Percentiles rank a stretch among this genome's conserved stretches.
Evolutionary conservation across 30 jellyfish, hydroid and myxozoan genomes (phyloP).

Genomic region (Aurelia aurita): DNA sequence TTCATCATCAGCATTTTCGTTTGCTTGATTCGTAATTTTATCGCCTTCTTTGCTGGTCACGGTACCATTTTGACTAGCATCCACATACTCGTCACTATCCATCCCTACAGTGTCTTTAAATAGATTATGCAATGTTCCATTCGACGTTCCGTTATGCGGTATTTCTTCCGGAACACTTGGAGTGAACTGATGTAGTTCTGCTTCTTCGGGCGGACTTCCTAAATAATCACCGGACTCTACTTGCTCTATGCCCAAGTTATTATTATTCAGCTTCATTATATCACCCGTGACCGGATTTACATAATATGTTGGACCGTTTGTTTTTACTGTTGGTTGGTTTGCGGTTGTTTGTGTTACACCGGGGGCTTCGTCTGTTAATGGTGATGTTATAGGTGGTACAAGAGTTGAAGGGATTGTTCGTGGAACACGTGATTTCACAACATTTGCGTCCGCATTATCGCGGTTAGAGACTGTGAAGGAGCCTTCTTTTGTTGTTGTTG

Average conservation of each 20-base stretch:
- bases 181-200: conserved; percentile 31
- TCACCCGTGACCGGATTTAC: conserved; percentile 51
- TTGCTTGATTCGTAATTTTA: background rate
- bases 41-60: background rate
- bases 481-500: conserved; percentile 2
- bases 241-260: conserved; percentile 25
- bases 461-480: background rate
- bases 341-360: background rate
- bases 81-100: conserved; percentile 12
- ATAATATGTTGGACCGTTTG: background rate
- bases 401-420: conserved; percentile 51
- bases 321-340: background rate
- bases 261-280: conserved; percentile 53
- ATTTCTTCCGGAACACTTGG: conserved; percentile 46
- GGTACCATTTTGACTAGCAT: background rate
- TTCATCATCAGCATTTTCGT: background rate
- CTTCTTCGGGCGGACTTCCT: conserved; percentile 45
- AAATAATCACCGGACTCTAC: conserved; percentile 72
- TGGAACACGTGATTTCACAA: conserved; percentile 11
- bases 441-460: background rate
- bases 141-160: background rate
- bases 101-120: conserved; percentile 25
- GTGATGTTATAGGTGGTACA: conserved; percentile 67
- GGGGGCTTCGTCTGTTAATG: conserved; percentile 18
- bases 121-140: conserved; percentile 31